Evolutionary conservation across 2,888 invertebrate genomes (phyloP).

Genomic region (Pollenia amentaria): DNA sequence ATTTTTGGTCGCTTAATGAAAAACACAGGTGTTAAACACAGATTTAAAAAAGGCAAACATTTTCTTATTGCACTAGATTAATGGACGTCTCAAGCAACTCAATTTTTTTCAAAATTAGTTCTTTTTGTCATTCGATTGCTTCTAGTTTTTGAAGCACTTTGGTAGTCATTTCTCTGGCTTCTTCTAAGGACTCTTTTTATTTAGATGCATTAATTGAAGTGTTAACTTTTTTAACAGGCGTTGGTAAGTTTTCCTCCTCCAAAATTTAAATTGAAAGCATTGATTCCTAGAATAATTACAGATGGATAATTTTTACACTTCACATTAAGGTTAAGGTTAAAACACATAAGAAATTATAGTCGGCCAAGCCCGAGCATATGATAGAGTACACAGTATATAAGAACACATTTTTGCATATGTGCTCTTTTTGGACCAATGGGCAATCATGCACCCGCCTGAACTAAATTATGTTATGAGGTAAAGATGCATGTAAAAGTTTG

Average conservation of each 20-base stretch:
- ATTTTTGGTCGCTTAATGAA: not conserved
- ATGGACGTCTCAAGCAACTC: not conserved
- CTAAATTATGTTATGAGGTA: too few species aligned
- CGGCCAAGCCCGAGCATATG: too few species aligned
- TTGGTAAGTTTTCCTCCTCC: not conserved
- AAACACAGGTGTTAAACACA: not conserved
- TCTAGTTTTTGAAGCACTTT: too few species aligned
- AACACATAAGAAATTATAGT: too few species aligned
- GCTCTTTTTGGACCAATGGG: too few species aligned
- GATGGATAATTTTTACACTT: constrained; percentile 6
- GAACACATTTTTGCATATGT: too few species aligned
- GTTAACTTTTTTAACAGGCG: not conserved
- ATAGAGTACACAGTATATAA: too few species aligned
- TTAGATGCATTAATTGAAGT: not conserved
- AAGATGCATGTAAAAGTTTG: too few species aligned
- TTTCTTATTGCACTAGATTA: not conserved
- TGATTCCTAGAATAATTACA: not conserved
- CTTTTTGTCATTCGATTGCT: too few species aligned
- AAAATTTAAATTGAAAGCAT: too few species aligned
- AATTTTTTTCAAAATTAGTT: too few species aligned
- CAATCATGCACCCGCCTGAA: too few species aligned
- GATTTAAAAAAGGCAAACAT: not conserved
- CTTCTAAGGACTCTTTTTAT: not conserved
- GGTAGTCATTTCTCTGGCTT: constrained; percentile 13
- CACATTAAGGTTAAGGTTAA: not conserved